Evolutionary conservation across 2,113 vertebrate genomes (phyloP), one percentile per base, ranked within the genome.

Genomic region (Artemisiospiza belli): DNA sequence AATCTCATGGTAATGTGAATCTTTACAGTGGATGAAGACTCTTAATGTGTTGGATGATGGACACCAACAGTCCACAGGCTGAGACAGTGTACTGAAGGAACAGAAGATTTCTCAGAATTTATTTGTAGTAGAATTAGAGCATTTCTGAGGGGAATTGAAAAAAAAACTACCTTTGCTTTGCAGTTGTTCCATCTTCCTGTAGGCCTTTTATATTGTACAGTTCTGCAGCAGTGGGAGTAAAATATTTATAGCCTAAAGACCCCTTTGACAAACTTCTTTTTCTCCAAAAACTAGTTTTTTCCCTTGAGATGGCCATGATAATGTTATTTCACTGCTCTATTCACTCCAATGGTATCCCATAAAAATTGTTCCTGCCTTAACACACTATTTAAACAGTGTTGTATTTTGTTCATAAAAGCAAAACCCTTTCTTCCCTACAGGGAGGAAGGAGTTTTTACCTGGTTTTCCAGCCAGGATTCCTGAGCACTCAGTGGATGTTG

Each of bases 251-350:
- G 58, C 10, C 7, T 35, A 31, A 68, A 69, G 28, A 68, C 4
- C 15, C 9, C 25, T 70, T 37, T 24, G 9, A 23, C 9, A 35
- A 58, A 20, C 46, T n/a, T n/a, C 23, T 9, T 23, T n/a, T 21
- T n/a, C 14, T 22, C 4, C 33, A 33, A 72, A 70, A 47, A 22
- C 2, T 18, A 0, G 0, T 31, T 46, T 59, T 35, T 73, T 76
- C 46, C 66, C 14, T 83, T 41, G 31, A 75, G 49, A 20, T 46
- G 49, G 7, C 25, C 54, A 12, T 11, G 15, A 61, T 59, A 54
- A 80, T 20, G 62, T 70, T 30, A 41, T 52, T 87, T 89, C 41
- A 57, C 22, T 69, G 54, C 24, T 68, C 66, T 5, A 10, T 43
- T 80, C 9, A 8, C 14, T 62, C 57, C 73, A 82, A 4, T 21